These are phyloP conservation scores for Cheiracanthium punctorium DNA, from an alignment of 2,888 invertebrate species.

Conservation along the genomic window DNA sequence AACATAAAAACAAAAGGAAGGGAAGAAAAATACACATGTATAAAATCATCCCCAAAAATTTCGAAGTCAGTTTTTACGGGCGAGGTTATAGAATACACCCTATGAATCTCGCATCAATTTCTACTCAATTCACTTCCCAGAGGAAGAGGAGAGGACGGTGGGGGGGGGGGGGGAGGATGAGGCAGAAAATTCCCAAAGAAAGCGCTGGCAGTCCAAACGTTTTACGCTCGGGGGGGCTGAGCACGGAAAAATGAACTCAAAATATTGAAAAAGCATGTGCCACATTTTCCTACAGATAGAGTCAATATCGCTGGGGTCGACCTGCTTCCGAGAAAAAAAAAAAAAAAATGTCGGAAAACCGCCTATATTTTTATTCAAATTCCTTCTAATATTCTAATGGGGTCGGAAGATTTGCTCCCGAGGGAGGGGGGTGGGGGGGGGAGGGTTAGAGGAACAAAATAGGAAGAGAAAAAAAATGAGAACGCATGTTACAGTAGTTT, in stretches of 20 bases:
- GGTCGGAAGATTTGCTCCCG: slow-evolving; percentile 53
- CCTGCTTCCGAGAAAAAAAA: too few species aligned
- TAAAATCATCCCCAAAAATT: neutral
- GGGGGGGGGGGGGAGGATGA: neutral
- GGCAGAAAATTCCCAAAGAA: neutral
- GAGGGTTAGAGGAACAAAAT: neutral
- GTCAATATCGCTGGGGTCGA: slow-evolving; percentile 42
- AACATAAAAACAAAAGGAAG: too few species aligned
- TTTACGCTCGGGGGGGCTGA: neutral
- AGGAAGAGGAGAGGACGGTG: neutral
- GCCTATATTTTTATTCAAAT: slow-evolving; percentile 67
- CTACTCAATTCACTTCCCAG: slow-evolving; percentile 13
- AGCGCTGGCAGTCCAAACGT: neutral
- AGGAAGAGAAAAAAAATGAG: slow-evolving; percentile 54
- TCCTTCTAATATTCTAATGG: slow-evolving; percentile 69
- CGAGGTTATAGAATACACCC: slow-evolving; percentile 1
- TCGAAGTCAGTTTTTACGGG: neutral
- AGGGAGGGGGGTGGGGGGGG: slow-evolving; percentile 3
- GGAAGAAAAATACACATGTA: neutral
- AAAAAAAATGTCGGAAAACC: slow-evolving; percentile 65
- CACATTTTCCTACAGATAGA: slow-evolving; percentile 17
- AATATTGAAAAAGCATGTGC: slow-evolving; percentile 13
- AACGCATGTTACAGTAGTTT: slow-evolving; percentile 58
- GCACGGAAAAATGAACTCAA: slow-evolving; percentile 18
- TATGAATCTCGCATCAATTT: slow-evolving; percentile 10